Evolutionary conservation across 2,797 vertebrate genomes (phyloP).

Genomic region (Pogoniulus pusillus): DNA sequence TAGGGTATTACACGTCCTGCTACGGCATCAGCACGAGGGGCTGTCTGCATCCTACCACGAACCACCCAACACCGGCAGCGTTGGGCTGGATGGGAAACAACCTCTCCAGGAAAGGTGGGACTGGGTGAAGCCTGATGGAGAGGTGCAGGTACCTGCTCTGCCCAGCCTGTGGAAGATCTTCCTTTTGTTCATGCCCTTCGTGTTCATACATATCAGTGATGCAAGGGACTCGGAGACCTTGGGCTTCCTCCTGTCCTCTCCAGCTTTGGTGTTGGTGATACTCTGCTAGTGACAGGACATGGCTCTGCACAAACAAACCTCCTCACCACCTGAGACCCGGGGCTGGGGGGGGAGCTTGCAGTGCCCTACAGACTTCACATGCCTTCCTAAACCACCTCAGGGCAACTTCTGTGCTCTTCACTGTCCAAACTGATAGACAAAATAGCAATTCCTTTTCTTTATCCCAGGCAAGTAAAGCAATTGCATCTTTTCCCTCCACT

Average conservation of each 20-base stretch:
- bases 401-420: not conserved
- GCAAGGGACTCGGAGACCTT: not conserved
- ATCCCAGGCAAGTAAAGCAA: not conserved
- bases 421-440: not conserved
- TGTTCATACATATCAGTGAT: not conserved
- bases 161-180: not conserved
- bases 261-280: not conserved
- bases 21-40: not conserved
- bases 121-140: not conserved
- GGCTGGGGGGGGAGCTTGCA: not conserved
- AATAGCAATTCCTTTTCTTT: not conserved
- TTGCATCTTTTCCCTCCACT: not conserved
- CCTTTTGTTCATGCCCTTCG: fast-evolving
- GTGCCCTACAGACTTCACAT: not conserved
- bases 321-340: not conserved
- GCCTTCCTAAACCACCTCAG: not conserved
- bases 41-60: not conserved
- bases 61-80: not conserved
- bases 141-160: not conserved
- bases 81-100: not conserved
- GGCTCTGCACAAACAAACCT: not conserved
- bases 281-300: not conserved
- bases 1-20: constrained; percentile 25
- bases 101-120: not conserved
- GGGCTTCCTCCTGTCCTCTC: not conserved